A percentile compares a stretch with the other conserved stretches of the same genome.
Conservation (phyloP, 2,888 invertebrate species). For the Spodoptera picta region DNA sequence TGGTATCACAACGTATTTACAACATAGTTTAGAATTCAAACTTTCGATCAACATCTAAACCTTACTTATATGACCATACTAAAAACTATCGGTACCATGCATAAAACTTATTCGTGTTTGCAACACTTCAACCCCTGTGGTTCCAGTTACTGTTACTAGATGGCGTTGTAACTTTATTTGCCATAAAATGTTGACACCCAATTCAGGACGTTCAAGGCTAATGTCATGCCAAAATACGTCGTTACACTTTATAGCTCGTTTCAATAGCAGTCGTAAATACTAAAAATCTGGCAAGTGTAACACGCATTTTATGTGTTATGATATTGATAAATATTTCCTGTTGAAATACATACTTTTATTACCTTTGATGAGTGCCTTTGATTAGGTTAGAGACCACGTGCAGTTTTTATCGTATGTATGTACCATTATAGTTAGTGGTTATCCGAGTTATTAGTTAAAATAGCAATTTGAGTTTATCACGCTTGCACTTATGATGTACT, state of each 20-base stretch:
- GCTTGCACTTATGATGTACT: no score
- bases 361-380: no score
- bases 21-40: neutral
- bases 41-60: neutral
- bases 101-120: neutral
- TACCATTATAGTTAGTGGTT: no score
- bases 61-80: neutral
- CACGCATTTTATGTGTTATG: neutral
- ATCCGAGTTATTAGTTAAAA: no score
- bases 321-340: neutral
- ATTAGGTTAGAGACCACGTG: no score
- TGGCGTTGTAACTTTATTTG: constrained; percentile 28
- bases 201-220: constrained; percentile 25
- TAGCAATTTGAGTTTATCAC: no score
- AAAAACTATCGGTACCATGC: neutral
- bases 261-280: constrained; percentile 39
- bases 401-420: no score
- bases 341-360: no score
- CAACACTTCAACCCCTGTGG: neutral
- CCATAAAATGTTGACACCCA: constrained; percentile 31
- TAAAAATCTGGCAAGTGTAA: constrained; percentile 16
- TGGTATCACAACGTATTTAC: no score
- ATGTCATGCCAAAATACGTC: constrained; percentile 36
- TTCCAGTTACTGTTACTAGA: constrained; percentile 29
- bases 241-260: constrained; percentile 36